Conservation (phyloP, 2,113 vertebrate genomes). For the Picathartes gymnocephalus region DNA sequence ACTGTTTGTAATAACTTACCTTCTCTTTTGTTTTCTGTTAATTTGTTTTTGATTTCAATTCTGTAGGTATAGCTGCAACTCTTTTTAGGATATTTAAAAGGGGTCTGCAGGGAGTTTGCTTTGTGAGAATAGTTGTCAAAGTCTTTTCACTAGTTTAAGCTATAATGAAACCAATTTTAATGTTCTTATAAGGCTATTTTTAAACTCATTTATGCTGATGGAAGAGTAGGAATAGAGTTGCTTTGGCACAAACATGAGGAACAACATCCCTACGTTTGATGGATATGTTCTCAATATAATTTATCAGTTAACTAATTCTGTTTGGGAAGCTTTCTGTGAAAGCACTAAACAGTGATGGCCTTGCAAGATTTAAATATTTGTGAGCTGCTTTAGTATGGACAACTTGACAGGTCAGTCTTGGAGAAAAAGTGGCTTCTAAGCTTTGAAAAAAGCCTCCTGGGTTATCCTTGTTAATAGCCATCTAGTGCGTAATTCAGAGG, state of each 20-base stretch:
- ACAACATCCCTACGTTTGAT: neutral
- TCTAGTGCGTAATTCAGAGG: neutral
- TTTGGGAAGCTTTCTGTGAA: neutral
- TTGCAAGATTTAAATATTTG: neutral
- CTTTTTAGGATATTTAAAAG: neutral
- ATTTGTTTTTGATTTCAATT: neutral
- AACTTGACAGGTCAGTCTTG: neutral
- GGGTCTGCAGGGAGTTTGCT: neutral
- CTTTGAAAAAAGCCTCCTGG: neutral
- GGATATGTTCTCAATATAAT: neutral
- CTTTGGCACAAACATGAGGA: neutral
- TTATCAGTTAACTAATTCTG: neutral
- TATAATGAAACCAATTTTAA: neutral
- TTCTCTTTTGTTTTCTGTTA: neutral
- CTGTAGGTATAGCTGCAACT: neutral
- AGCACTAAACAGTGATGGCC: neutral
- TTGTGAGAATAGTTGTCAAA: neutral
- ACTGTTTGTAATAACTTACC: neutral
- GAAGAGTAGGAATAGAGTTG: neutral
- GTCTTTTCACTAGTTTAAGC: neutral
- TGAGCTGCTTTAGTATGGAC: neutral
- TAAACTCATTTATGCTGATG: neutral
- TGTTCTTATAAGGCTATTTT: constrained; percentile 17
- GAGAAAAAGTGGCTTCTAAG: neutral
- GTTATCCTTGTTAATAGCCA: neutral